Evolutionary conservation across 2,113 vertebrate genomes (phyloP), one percentile per base, ranked within the genome.

Genomic region (Triplophysa tibetana): DNA sequence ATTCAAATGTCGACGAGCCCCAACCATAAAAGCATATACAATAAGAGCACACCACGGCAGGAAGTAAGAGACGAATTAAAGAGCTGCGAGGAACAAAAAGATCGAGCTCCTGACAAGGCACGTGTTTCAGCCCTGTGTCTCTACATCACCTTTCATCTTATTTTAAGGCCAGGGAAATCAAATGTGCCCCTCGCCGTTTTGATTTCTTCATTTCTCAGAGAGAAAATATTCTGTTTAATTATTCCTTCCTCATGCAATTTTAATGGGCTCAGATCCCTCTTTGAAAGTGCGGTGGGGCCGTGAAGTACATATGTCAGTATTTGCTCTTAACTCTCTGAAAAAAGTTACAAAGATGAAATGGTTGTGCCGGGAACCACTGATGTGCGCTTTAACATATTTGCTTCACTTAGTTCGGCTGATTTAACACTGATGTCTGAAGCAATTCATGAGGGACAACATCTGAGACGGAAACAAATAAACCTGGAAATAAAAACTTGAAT

Each of bases 281-380:
- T 90, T 90, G 90, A 89, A 90, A 89, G 78, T 83, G 85, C 86
- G 82, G 84, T 86, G 83, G 85, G 90, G 88, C 88, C 84, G 88
- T 91, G 89, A 92, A 93, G 85, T 89, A 91, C 91, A 91, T 72
- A 87, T 92, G 91, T 92, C 91, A 90, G 91, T 92, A 91, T 92
- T 88, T 93, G 90, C 90, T 84, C 89, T 90, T 88, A 68, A 84
- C 48, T 88, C 83, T 45, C 43, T 45, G 8, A 3, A 48, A 83
- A 79, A 86, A 84, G 77, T 80, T 79, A 86, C 89, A 87, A 78
- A 87, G 88, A 85, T 89, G 84, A 90, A 90, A 84, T 81, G 81
- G 86, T 89, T 88, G 70, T 88, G 83, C 90, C 88, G 91, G 89
- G 88, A 86, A 89, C 88, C 89, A 89, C 90, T 91, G 87, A 91